Conservation (phyloP, 2,113 vertebrate genomes). For the Mastomys coucha region DNA sequence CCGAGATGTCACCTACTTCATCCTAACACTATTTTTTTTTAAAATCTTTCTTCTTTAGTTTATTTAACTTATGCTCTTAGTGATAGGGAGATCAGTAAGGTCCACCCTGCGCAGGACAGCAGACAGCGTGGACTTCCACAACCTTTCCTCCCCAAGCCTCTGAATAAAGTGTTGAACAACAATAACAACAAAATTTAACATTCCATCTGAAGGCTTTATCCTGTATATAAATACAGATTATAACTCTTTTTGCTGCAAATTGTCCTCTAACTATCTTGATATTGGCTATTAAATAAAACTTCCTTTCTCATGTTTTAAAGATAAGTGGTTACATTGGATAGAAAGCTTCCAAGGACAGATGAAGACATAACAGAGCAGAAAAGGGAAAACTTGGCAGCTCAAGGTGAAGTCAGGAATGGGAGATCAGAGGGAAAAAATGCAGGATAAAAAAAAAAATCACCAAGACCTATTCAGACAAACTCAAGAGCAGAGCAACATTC, state of each 20-base stretch:
- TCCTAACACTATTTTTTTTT: background rate
- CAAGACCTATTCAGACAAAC: background rate
- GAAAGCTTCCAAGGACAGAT: background rate
- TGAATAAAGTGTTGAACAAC: too few relatives aligned
- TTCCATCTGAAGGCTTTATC: constrained; percentile 10
- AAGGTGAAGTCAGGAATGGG: background rate
- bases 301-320: constrained; percentile 20
- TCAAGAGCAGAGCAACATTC: constrained; percentile 34
- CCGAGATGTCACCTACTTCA: constrained; percentile 14
- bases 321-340: constrained; percentile 9
- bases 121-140: too few relatives aligned
- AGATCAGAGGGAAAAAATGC: background rate
- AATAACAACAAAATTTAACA: background rate
- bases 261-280: constrained; percentile 39
- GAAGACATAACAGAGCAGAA: background rate
- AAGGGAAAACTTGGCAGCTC: background rate
- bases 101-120: too few relatives aligned
- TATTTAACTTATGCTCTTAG: too few relatives aligned
- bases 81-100: too few relatives aligned
- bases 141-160: too few relatives aligned
- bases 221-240: background rate
- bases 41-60: background rate
- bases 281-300: constrained; percentile 48
- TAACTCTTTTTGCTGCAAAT: constrained; percentile 11
- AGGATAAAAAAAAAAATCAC: background rate